Conservation (phyloP, 2,113 vertebrate species). For the Chitala chitala region DNA sequence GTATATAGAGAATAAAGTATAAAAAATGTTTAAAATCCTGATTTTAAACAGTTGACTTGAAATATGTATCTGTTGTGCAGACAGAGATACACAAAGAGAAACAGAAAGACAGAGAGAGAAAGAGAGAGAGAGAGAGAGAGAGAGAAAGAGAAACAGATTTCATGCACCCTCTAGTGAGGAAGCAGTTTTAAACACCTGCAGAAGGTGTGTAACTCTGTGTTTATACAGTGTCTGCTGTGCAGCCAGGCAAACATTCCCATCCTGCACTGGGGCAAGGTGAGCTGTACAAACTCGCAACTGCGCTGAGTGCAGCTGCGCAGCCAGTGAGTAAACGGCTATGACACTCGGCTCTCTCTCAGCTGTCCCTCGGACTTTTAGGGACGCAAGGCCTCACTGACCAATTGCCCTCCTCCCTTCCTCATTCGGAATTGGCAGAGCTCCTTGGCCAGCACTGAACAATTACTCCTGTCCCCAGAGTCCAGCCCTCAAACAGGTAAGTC, state of each 20-base stretch:
- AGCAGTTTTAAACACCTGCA: constrained; percentile 23
- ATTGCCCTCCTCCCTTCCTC: not conserved
- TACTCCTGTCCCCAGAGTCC: no score
- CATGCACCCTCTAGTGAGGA: not conserved
- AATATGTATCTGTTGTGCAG: no score
- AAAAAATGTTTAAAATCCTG: no score
- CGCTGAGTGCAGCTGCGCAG: not conserved
- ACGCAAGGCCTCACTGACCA: not conserved
- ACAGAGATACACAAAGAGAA: no score
- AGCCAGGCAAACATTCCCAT: constrained; percentile 35
- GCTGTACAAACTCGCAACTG: constrained; percentile 29
- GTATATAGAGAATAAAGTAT: no score
- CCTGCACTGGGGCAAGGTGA: constrained; percentile 34
- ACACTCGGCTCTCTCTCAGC: not conserved
- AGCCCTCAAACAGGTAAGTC: not conserved
- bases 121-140: not conserved
- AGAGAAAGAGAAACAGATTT: not conserved
- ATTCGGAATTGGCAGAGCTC: no score
- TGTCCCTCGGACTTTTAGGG: not conserved
- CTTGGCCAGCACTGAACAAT: no score
- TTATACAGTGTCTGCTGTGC: constrained; percentile 16
- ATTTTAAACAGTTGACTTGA: no score
- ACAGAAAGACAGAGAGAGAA: no score
- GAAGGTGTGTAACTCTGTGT: constrained; percentile 21
- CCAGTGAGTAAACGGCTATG: not conserved